Percentiles rank a stretch among this genome's conserved stretches.
phyloP scores from a whole-genome alignment of 1,140 invertebrate species.

The Bombus difficillimus region DNA sequence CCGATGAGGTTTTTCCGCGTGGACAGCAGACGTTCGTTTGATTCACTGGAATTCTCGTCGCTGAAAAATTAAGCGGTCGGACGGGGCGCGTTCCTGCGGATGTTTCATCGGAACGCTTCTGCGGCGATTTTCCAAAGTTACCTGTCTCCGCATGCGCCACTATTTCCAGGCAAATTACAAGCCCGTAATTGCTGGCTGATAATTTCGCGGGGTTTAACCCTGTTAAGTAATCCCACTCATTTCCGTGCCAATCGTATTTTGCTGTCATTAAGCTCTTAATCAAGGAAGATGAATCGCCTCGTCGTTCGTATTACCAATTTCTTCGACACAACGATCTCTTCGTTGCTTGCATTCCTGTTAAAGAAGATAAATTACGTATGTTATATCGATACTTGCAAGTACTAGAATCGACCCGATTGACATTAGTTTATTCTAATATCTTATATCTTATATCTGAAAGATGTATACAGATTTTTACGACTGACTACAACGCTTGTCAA shows the following conservation, averaged over 20 bases:
- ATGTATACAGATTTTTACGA: too few relatives aligned
- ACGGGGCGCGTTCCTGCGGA: not conserved
- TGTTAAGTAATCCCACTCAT: not conserved
- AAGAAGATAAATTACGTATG: fast-evolving
- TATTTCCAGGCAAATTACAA: not conserved
- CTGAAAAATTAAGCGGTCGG: not conserved
- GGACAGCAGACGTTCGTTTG: not conserved
- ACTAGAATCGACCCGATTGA: too few relatives aligned
- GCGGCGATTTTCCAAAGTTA: not conserved
- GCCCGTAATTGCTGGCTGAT: not conserved
- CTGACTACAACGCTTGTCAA: too few relatives aligned
- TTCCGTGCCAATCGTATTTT: not conserved
- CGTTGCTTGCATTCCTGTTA: too few relatives aligned
- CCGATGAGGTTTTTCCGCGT: not conserved
- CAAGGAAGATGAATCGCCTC: not conserved
- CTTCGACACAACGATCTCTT: not conserved
- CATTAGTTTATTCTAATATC: fast-evolving
- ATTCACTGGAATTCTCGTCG: not conserved
- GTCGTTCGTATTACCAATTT: not conserved
- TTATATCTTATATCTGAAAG: too few relatives aligned
- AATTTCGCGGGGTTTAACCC: not conserved
- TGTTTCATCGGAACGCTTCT: not conserved
- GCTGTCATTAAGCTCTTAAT: not conserved
- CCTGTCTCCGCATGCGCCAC: not conserved
- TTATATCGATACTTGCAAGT: not conserved